Conservation (phyloP, 1,140 invertebrate genomes). For the Anastrepha obliqua region DNA sequence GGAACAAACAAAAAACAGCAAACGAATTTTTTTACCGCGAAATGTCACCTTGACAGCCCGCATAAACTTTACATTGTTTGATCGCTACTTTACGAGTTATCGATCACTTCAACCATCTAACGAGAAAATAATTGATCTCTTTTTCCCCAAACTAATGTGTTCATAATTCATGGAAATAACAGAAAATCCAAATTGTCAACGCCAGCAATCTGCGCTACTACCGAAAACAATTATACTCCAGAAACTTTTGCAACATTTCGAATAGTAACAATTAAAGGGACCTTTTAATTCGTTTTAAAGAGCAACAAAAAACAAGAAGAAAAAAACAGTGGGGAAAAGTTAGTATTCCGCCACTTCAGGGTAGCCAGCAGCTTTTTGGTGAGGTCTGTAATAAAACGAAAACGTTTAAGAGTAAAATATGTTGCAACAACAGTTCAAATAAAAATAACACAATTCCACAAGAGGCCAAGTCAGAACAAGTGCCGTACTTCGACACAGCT, state of each 20-base stretch:
- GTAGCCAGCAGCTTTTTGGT: constrained; percentile 4
- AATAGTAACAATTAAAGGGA: not conserved
- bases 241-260: not conserved
- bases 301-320: not conserved
- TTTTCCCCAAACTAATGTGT: not conserved
- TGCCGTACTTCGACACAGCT: constrained; percentile 33
- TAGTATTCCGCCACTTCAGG: not conserved
- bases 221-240: constrained; percentile 43
- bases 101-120: too few species aligned
- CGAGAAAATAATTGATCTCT: too few species aligned
- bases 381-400: not conserved
- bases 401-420: constrained; percentile 39
- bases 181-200: not conserved
- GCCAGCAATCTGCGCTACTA: not conserved
- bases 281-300: constrained; percentile 31
- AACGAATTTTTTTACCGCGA: too few species aligned
- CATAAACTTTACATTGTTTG: too few species aligned
- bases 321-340: not conserved
- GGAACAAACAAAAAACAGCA: too few species aligned
- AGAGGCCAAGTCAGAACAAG: constrained; percentile 31
- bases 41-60: too few species aligned
- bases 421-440: constrained; percentile 7
- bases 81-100: too few species aligned
- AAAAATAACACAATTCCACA: not conserved
- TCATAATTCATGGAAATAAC: too few species aligned